A percentile compares a stretch with the other conserved stretches of the same genome.
These are phyloP conservation scores for Sorex fumeus DNA, from an alignment of 2,113 vertebrate genomes.

Conservation along the genomic window DNA sequence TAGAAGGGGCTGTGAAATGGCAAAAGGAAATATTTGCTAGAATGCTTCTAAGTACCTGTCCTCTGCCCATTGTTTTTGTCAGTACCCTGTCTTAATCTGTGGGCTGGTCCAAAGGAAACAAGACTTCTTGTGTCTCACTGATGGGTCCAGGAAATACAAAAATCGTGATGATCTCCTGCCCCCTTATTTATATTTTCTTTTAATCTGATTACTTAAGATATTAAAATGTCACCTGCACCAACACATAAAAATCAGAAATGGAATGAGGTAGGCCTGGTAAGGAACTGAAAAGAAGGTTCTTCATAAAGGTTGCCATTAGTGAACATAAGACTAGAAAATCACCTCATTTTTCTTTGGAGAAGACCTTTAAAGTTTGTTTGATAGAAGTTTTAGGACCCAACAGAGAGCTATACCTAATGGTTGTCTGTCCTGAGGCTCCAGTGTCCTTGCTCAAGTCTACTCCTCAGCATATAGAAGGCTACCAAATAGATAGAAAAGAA, in stretches of 20 bases:
- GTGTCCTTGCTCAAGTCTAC: slow-evolving; percentile 77
- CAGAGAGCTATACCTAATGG: slow-evolving; percentile 70
- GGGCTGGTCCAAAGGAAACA: background rate
- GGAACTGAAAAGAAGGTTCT: background rate
- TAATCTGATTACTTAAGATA: slow-evolving; percentile 49
- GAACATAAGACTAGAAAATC: background rate
- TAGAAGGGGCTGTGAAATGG: slow-evolving; percentile 13
- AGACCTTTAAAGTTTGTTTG: background rate
- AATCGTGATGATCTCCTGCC: background rate
- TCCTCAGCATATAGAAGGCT: slow-evolving; percentile 75
- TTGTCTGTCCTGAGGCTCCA: slow-evolving; percentile 72
- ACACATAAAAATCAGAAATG: slow-evolving; percentile 46
- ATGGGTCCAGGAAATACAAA: background rate
- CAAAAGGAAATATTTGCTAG: slow-evolving; percentile 14
- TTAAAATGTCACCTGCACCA: slow-evolving; percentile 35
- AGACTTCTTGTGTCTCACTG: background rate
- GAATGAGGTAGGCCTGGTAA: slow-evolving; percentile 26
- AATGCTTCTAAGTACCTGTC: background rate
- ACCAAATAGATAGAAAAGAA: slow-evolving; percentile 69
- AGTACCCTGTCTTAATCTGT: background rate
- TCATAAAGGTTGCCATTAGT: background rate
- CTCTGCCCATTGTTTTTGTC: slow-evolving; percentile 10
- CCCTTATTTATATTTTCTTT: slow-evolving; percentile 32
- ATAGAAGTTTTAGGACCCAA: background rate
- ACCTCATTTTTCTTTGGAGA: background rate